Conservation (phyloP, 2,888 invertebrate genomes). For the Spisula subtruncata region DNA sequence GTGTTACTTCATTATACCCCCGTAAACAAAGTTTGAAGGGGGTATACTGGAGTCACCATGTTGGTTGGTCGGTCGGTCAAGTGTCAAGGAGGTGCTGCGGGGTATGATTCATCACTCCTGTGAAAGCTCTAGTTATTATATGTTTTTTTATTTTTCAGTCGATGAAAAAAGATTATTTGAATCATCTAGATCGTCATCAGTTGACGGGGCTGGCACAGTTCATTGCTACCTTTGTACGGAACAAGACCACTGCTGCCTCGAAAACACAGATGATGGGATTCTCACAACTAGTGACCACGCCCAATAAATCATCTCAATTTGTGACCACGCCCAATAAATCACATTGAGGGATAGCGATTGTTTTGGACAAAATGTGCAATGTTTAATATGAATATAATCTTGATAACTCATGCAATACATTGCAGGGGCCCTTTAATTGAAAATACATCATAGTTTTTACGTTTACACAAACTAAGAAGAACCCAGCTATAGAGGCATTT, state of each 20-base stretch:
- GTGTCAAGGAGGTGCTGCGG: too few relatives aligned
- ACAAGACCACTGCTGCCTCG: not conserved
- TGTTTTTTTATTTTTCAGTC: constrained; percentile 47
- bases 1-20: too few relatives aligned
- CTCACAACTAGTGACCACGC: constrained; percentile 20
- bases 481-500: too few relatives aligned
- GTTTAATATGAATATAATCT: too few relatives aligned
- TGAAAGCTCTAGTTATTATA: too few relatives aligned
- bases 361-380: too few relatives aligned
- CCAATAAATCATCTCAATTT: constrained; percentile 19
- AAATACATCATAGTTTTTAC: not conserved
- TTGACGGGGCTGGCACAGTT: constrained; percentile 55
- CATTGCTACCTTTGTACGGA: constrained; percentile 59
- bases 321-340: not conserved
- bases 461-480: not conserved
- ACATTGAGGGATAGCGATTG: too few relatives aligned
- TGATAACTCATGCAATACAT: too few relatives aligned
- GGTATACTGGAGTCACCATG: too few relatives aligned
- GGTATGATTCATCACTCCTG: too few relatives aligned
- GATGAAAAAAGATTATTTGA: constrained; percentile 53
- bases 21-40: too few relatives aligned
- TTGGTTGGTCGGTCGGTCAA: too few relatives aligned
- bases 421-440: not conserved
- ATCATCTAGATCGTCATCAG: constrained; percentile 46
- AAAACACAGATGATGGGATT: constrained; percentile 48